Conservation (phyloP, 2,888 invertebrate species). For the Lithophane semibrunnea region DNA sequence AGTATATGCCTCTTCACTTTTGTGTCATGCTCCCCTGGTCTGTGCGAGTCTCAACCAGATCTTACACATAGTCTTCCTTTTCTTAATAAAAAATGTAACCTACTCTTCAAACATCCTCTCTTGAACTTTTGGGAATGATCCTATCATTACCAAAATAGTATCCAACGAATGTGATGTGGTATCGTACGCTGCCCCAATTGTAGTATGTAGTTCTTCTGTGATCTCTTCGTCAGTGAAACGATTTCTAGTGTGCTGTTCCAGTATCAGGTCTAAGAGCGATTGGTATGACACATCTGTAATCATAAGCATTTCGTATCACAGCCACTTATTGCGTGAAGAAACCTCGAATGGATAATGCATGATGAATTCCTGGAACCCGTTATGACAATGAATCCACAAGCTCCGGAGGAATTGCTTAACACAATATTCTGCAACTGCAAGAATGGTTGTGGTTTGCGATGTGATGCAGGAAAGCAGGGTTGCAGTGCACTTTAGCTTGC, state of each 20-base stretch:
- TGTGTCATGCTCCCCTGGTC: not conserved
- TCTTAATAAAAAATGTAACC: not conserved
- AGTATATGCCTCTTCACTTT: not conserved
- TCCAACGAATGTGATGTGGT: constrained; percentile 10
- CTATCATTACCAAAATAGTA: constrained; percentile 4
- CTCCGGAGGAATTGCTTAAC: no score
- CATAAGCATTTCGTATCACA: no score
- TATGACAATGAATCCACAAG: no score
- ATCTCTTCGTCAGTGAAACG: constrained; percentile 20
- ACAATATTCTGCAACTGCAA: no score
- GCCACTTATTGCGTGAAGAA: no score
- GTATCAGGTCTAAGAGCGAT: constrained; percentile 8
- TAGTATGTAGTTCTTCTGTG: constrained; percentile 21
- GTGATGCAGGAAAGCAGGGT: no score
- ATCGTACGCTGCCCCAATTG: not conserved
- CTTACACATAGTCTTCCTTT: not conserved
- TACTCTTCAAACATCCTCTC: not conserved
- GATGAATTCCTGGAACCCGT: no score
- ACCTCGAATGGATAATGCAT: no score
- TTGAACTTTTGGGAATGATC: constrained; percentile 31
- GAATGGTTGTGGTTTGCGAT: no score
- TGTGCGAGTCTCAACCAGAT: not conserved
- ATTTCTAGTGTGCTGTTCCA: constrained; percentile 4
- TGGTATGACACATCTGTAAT: constrained; percentile 20
- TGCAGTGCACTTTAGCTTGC: no score